These are phyloP conservation scores for Shargacucullia verbasci DNA, from an alignment of 2,888 invertebrate species.

Conservation along the genomic window DNA sequence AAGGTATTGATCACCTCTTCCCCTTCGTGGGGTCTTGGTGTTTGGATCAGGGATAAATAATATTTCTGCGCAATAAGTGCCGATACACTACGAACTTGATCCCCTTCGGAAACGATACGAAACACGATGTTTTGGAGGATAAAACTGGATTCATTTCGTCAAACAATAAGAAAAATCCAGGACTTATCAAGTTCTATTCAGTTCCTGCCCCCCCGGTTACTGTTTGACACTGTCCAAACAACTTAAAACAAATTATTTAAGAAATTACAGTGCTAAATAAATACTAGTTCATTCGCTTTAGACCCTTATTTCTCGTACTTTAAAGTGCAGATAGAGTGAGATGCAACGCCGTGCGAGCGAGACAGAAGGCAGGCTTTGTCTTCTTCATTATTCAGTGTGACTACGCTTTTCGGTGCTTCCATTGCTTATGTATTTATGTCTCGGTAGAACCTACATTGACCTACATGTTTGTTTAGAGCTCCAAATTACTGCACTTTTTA, in stretches of 20 bases:
- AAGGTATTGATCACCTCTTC: conserved; percentile 51
- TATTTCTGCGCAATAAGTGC: conserved; percentile 39
- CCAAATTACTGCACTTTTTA: conserved; percentile 24
- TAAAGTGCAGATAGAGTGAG: conserved; percentile 37
- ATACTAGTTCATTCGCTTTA: no score
- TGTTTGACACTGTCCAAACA: conserved; percentile 5
- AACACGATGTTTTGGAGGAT: conserved; percentile 4
- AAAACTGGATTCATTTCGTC: conserved; percentile 13
- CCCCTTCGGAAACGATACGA: conserved; percentile 21
- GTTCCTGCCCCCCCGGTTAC: no score
- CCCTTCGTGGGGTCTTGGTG: conserved; percentile 48
- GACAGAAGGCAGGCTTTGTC: conserved; percentile 57
- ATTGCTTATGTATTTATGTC: conserved; percentile 51
- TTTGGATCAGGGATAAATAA: conserved; percentile 44
- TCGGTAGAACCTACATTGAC: conserved; percentile 43
- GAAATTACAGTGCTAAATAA: not conserved
- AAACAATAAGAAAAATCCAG: conserved; percentile 1
- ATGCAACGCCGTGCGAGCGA: conserved; percentile 53
- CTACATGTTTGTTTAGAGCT: conserved; percentile 38
- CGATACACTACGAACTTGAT: conserved; percentile 23
- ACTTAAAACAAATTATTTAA: not conserved
- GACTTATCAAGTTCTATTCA: not conserved
- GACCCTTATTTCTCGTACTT: no score
- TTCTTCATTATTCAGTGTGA: conserved; percentile 74
- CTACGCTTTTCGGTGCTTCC: conserved; percentile 68